Evolutionary conservation across 2,113 vertebrate species (phyloP).

Genomic region (Oncorhynchus clarkii): DNA sequence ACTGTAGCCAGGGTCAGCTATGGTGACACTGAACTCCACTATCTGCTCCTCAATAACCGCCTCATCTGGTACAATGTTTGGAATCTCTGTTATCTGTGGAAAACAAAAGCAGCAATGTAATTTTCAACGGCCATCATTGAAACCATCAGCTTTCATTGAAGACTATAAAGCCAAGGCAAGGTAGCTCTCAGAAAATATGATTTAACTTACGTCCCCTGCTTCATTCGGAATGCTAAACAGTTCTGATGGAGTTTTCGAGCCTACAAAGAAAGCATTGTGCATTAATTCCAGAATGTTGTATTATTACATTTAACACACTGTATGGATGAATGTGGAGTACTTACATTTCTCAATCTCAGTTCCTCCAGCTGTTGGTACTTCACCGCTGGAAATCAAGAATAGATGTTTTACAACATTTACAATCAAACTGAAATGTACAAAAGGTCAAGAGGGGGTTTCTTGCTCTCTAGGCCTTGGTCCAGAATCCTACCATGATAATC

Average conservation of each 20-base stretch:
- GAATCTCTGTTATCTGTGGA: conserved; percentile 44
- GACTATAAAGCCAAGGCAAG: not conserved
- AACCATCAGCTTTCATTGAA: not conserved
- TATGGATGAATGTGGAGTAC: conserved; percentile 23
- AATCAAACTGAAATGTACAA: too few species aligned
- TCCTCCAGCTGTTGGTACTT: conserved; percentile 29
- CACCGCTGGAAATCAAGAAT: conserved; percentile 41
- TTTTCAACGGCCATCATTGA: not conserved
- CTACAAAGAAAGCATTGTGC: conserved; percentile 36
- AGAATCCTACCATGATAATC: too few species aligned
- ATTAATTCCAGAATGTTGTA: not conserved
- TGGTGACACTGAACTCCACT: conserved; percentile 84
- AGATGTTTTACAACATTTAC: not conserved
- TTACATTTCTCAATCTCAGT: conserved; percentile 49
- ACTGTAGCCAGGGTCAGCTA: conserved; percentile 77
- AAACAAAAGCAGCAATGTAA: too few species aligned
- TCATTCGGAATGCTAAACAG: conserved; percentile 44
- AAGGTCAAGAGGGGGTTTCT: too few species aligned
- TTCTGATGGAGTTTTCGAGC: conserved; percentile 52
- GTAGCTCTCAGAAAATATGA: not conserved
- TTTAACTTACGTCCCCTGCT: conserved; percentile 19
- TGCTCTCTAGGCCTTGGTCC: too few species aligned
- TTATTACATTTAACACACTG: not conserved
- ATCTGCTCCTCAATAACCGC: conserved; percentile 69
- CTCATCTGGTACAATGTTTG: conserved; percentile 66